These are phyloP conservation scores for Bos javanicus DNA, from an alignment of 2,113 vertebrate species.

Conservation along the genomic window DNA sequence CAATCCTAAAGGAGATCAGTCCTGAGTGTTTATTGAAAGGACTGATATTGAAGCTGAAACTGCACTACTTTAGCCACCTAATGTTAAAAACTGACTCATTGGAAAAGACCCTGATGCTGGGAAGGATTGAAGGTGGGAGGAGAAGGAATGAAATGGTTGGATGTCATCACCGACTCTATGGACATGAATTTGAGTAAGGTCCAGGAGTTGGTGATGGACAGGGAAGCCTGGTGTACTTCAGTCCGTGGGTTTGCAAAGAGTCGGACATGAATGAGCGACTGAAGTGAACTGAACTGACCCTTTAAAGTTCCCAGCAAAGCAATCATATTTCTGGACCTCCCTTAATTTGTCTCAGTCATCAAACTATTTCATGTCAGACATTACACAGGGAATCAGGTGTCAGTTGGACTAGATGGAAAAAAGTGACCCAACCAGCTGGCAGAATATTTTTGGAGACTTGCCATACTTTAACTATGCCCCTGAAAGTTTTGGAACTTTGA, in stretches of 20 bases:
- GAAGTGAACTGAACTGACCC: background rate
- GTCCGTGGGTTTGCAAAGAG: background rate
- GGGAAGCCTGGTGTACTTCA: background rate
- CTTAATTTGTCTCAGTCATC: background rate
- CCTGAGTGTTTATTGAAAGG: background rate
- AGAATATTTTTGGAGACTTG: background rate
- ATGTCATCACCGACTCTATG: background rate
- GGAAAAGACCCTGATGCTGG: background rate
- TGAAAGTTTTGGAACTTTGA: background rate
- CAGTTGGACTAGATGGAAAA: background rate
- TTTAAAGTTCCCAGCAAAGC: background rate
- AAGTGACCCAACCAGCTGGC: background rate
- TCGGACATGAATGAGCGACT: rapidly evolving
- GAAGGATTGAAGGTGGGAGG: background rate
- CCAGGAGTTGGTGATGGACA: background rate
- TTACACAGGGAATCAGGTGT: background rate
- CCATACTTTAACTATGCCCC: background rate
- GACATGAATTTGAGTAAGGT: background rate
- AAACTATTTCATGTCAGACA: background rate
- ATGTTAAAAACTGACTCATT: background rate
- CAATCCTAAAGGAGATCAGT: background rate
- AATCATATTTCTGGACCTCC: background rate
- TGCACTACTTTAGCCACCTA: background rate
- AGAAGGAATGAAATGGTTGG: background rate
- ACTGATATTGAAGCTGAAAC: background rate